Evolutionary conservation across 2,888 invertebrate species (phyloP).

Genomic region (Amaurobius ferox): DNA sequence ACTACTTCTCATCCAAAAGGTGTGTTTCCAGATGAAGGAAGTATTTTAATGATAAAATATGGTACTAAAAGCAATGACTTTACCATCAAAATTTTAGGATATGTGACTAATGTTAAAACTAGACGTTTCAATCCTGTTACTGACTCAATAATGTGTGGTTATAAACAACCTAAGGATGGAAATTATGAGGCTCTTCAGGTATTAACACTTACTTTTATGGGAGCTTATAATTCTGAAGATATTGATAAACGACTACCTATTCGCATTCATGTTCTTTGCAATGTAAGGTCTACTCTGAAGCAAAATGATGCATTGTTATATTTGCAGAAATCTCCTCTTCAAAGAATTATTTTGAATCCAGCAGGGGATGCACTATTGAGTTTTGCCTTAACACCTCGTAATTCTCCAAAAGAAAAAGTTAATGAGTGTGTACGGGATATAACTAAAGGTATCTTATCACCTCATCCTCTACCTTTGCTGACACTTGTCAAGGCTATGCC

Average conservation of each 20-base stretch:
- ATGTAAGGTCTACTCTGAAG: slow-evolving; percentile 39
- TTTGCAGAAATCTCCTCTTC: slow-evolving; percentile 27
- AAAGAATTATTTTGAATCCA: slow-evolving; percentile 49
- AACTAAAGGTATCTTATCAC: slow-evolving; percentile 43
- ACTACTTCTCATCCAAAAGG: slow-evolving; percentile 17
- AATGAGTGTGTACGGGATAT: slow-evolving; percentile 44
- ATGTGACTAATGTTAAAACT: slow-evolving; percentile 33
- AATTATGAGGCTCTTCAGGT: slow-evolving; percentile 26
- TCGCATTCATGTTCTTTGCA: slow-evolving; percentile 48
- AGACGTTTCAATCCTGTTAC: slow-evolving; percentile 11
- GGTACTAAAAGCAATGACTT: slow-evolving; percentile 32
- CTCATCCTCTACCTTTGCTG: slow-evolving; percentile 49
- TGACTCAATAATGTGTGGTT: neutral
- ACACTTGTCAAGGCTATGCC: slow-evolving; percentile 39
- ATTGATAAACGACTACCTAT: slow-evolving; percentile 37
- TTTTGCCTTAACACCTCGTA: slow-evolving; percentile 8
- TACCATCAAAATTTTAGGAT: slow-evolving; percentile 53
- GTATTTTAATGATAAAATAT: slow-evolving; percentile 57
- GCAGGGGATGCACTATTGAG: slow-evolving; percentile 19
- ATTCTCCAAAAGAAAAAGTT: neutral
- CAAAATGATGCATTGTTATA: slow-evolving; percentile 58
- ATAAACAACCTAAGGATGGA: neutral
- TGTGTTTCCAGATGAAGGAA: slow-evolving; percentile 51
- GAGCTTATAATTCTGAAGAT: slow-evolving; percentile 46
- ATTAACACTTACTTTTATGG: slow-evolving; percentile 33